phyloP scores from a whole-genome alignment of 2,113 vertebrate genomes.

The Amia ocellicauda region DNA sequence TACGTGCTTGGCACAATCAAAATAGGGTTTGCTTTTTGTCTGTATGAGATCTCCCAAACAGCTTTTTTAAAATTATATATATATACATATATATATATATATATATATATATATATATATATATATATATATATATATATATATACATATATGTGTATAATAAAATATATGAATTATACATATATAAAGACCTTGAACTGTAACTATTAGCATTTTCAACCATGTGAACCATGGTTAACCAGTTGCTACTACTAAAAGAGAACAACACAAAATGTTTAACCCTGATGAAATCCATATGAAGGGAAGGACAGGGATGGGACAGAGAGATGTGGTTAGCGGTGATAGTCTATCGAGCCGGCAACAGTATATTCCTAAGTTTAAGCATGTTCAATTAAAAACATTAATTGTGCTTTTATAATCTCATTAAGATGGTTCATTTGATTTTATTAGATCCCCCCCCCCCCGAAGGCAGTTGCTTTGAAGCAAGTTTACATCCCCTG shows the following conservation, averaged over 20 bases:
- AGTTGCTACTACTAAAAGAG: constrained; percentile 63
- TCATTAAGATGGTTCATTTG: too few species aligned
- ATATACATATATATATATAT: constrained; percentile 44
- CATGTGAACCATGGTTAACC: constrained; percentile 86
- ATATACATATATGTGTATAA: too few species aligned
- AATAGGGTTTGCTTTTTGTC: constrained; percentile 73
- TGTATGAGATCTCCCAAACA: constrained; percentile 77
- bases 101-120: too few species aligned
- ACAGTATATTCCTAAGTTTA: constrained; percentile 71
- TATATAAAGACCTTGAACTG: constrained; percentile 78
- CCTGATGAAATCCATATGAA: constrained; percentile 53
- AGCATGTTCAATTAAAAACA: too few species aligned
- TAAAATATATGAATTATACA: too few species aligned
- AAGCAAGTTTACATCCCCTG: too few species aligned
- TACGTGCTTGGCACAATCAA: constrained; percentile 90
- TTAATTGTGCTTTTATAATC: too few species aligned
- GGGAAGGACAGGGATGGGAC: too few species aligned
- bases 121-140: constrained; percentile 49
- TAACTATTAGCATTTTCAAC: constrained; percentile 78
- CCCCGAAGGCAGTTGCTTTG: too few species aligned
- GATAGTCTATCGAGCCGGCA: constrained; percentile 70
- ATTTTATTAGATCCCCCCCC: too few species aligned
- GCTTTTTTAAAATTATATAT: constrained; percentile 56
- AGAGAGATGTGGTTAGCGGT: constrained; percentile 63
- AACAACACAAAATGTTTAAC: constrained; percentile 42